Conservation (phyloP, 2,797 vertebrate genomes). For the Bufotes viridis region DNA sequence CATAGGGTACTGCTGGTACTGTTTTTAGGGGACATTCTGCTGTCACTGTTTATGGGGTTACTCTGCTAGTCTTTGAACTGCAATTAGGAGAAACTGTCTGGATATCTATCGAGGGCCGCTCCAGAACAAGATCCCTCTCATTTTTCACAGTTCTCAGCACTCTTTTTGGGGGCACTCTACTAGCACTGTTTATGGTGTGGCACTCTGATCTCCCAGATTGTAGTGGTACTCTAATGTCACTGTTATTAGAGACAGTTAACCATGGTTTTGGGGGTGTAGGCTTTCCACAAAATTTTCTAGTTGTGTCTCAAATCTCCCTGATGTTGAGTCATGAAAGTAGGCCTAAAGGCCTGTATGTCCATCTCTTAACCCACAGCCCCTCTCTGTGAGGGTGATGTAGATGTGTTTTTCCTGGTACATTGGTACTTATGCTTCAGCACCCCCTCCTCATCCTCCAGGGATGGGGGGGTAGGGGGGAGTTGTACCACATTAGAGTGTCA, state of each 20-base stretch:
- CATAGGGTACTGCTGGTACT: neutral
- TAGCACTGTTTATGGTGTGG: neutral
- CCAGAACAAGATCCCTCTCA: too few relatives aligned
- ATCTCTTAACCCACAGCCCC: neutral
- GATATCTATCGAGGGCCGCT: too few relatives aligned
- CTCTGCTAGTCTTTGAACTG: too few relatives aligned
- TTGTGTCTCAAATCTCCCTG: too few relatives aligned
- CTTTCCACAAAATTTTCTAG: too few relatives aligned
- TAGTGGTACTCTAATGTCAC: neutral
- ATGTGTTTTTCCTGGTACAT: neutral
- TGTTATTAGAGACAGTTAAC: neutral
- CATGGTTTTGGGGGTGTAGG: too few relatives aligned
- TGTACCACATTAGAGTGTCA: neutral
- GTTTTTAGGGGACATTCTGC: neutral
- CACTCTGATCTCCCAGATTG: too few relatives aligned
- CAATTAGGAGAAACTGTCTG: too few relatives aligned
- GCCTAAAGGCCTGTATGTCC: too few relatives aligned
- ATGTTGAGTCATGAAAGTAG: too few relatives aligned
- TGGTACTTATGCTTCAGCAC: neutral
- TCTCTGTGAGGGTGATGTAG: neutral
- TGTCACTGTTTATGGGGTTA: neutral
- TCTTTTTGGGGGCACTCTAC: neutral
- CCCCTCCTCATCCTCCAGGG: neutral
- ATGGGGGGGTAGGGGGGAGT: neutral
- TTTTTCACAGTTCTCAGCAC: too few relatives aligned